Conservation (phyloP, 37 sponge, comb jelly and placozoan genomes). For the Oopsacas minuta region DNA sequence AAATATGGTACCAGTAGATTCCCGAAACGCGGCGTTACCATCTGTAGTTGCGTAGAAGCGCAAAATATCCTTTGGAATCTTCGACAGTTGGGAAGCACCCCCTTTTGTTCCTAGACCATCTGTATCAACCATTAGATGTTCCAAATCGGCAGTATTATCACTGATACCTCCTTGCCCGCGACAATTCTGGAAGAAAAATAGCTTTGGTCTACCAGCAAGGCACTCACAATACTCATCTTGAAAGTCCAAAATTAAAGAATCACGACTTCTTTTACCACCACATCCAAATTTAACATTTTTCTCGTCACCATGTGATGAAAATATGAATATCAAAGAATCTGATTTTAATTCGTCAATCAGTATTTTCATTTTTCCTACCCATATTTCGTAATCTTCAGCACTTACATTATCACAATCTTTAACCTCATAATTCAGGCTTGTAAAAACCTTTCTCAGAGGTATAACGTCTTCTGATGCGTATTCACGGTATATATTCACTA, state of each 20-base stretch:
- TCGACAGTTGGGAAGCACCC: no score
- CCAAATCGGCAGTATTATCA: neutral
- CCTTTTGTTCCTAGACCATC: no score
- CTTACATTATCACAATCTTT: neutral
- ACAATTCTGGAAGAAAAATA: constrained; percentile 13
- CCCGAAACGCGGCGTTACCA: neutral
- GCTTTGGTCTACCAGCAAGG: neutral
- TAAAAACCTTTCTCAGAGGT: neutral
- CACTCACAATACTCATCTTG: neutral
- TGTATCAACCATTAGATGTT: neutral
- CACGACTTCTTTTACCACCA: neutral
- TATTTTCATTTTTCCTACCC: neutral
- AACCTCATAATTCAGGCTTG: neutral
- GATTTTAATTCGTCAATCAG: neutral
- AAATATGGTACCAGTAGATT: neutral
- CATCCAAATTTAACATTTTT: neutral
- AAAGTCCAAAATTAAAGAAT: neutral
- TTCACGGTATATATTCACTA: neutral
- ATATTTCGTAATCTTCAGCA: neutral
- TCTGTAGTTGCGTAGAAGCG: neutral
- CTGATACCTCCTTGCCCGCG: neutral
- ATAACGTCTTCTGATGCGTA: neutral
- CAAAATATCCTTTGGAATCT: neutral
- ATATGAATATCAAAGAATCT: neutral
- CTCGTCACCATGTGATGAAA: constrained; percentile 1